These are phyloP conservation scores for Auanema freiburgensis DNA, from an alignment of 2,888 invertebrate species.

Conservation along the genomic window DNA sequence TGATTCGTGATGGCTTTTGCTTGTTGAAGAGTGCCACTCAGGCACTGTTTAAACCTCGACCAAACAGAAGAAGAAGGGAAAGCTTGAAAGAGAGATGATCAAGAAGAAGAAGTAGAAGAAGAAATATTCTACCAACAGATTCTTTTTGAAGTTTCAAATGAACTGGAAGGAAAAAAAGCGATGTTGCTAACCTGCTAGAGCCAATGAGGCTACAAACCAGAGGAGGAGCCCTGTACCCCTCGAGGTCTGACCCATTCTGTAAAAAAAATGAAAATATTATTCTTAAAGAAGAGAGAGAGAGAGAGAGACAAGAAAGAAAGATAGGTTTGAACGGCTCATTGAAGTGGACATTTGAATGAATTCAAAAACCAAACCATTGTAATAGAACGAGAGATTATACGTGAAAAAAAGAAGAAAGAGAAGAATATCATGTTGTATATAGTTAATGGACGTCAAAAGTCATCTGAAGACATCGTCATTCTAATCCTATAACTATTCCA, in stretches of 20 bases:
- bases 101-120: too few relatives aligned
- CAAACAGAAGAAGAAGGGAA: too few relatives aligned
- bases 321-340: slow-evolving; percentile 5
- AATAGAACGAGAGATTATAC: slow-evolving; percentile 6
- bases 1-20: too few relatives aligned
- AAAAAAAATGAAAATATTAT: slow-evolving; percentile 5
- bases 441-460: background rate
- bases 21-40: too few relatives aligned
- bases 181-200: slow-evolving; percentile 19
- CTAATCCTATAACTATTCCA: too few relatives aligned
- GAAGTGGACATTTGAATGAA: slow-evolving; percentile 7
- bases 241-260: slow-evolving; percentile 44
- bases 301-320: background rate
- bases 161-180: slow-evolving; percentile 3
- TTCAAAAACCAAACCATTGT: slow-evolving; percentile 11
- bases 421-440: slow-evolving; percentile 4
- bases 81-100: too few relatives aligned
- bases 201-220: slow-evolving; percentile 19
- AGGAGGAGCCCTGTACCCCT: slow-evolving; percentile 36
- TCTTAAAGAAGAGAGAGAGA: background rate
- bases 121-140: background rate
- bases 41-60: too few relatives aligned
- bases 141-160: background rate
- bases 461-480: too few relatives aligned
- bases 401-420: slow-evolving; percentile 6